Evolutionary conservation across 2,888 invertebrate genomes (phyloP).

Genomic region (Zonitis immaculata): DNA sequence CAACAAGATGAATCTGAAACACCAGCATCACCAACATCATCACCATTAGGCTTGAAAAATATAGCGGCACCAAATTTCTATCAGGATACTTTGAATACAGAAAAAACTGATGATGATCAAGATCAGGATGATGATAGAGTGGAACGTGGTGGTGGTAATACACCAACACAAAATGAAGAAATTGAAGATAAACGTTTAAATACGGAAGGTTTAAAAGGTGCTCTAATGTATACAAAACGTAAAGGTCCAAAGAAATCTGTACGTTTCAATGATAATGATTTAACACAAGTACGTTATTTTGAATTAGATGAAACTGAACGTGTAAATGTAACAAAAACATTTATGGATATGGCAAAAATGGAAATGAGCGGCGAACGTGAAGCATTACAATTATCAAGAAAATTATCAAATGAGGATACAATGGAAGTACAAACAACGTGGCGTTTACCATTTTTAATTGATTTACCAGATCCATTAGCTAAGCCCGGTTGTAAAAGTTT

Average conservation of each 20-base stretch:
- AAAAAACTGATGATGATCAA: constrained; percentile 31
- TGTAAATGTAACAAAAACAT: constrained; percentile 88
- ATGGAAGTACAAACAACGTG: constrained; percentile 81
- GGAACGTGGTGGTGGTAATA: constrained; percentile 15
- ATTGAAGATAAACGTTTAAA: constrained; percentile 46
- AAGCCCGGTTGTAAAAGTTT: constrained; percentile 74
- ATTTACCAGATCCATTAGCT: constrained; percentile 62
- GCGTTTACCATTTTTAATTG: constrained; percentile 67
- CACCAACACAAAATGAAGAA: constrained; percentile 42
- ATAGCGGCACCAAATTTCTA: constrained; percentile 72
- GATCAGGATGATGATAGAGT: constrained; percentile 28
- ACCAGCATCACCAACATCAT: constrained; percentile 36
- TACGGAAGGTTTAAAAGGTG: constrained; percentile 67
- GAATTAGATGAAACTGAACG: constrained; percentile 95
- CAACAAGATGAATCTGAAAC: constrained; percentile 24
- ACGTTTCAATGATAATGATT: constrained; percentile 73
- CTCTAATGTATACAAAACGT: constrained; percentile 67
- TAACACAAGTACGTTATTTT: constrained; percentile 83
- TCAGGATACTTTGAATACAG: constrained; percentile 77
- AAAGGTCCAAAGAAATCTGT: constrained; percentile 73
- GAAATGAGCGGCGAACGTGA: constrained; percentile 83
- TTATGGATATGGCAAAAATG: constrained; percentile 86
- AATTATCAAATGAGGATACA: constrained; percentile 68
- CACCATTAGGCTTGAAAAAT: constrained; percentile 47
- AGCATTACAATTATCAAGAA: constrained; percentile 72